Base-by-base conservation (phyloP, 2,113 vertebrate species). In the Mugil cephalus region DNA sequence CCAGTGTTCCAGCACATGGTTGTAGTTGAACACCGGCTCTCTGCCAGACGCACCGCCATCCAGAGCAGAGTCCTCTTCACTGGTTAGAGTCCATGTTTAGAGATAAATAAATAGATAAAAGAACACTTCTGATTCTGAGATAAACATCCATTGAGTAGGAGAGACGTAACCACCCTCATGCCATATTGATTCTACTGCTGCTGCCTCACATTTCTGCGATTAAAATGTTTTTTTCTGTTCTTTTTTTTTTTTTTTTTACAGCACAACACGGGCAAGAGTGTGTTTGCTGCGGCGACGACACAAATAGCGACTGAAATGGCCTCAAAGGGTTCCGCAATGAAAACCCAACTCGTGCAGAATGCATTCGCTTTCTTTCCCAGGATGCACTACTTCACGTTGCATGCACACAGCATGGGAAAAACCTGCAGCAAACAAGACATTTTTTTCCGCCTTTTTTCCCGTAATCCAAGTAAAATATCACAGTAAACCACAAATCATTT, bases 1-100 rank as follows among this genome's bases (percentile, higher is more conserved):
- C 54, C 40, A 74, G 8, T 55, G 48, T 69, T 82, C 62, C 72
- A 74, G 43, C 71, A 90, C 67, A 84, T 89, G 88, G 74, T 86
- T 87, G 60, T 8, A 83, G 78, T 80, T 86, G 67, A 77, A 59
- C 17, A 10, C 17, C 14, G 76, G 76, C 70, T 34, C 58, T 62
- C 52, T 77, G 85, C 84, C 73, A 61, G 80, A 79, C 63, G 70
- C 77, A 66, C 13, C 13, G 60, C 75, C 80, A 65, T 69, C 55
- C 77, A 75, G 21, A 78, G 50, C 51, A 61, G 46, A 77, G 48
- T 21, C 30, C 50, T 47, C 69, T 77, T 52, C n/a, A 36, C 39
- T 70, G 74, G 45, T 13, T 0, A 62, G 34, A 1, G 14, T 68
- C 65, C 71, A 79, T 61, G 64, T 59, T 54, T 19, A 10, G 21